Base-by-base conservation (phyloP, 2,888 invertebrate genomes). In the Coelopa pilipes region DNA sequence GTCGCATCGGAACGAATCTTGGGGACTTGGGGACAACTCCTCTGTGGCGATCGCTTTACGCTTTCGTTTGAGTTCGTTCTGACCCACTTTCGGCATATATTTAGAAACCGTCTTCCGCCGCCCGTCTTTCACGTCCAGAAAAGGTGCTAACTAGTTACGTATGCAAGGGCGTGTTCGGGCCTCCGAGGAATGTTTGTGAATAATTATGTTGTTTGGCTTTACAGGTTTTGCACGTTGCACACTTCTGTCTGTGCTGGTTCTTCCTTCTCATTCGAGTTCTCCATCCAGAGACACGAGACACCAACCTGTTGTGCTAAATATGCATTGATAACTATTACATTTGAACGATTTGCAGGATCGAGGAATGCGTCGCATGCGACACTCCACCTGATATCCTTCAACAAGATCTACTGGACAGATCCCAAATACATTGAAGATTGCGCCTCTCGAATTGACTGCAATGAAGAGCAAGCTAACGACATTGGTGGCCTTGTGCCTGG, bases 401-500 rank as follows among this genome's bases (percentile, higher is more conserved):
- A 60, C 24, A 13, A 2, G 1, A 24, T 12, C 13, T 24, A 53
- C 53, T 53, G 4, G n/a, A 53, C 2, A 9, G 15, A 53, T 53
- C 53, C 53, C 10, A 2, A 53, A 53, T 53, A 13, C n/a, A 53
- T 11, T 3, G 3, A 53, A 2, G n/a, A 12, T 34, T 21, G 11
- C 15, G 4, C 2, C 24, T 21, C n/a, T 63, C n/a, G n/a, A n/a
- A 5, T 47, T n/a, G 17, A 17, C 3, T 12, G 13, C 46, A 12
- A 66, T 50, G 15, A 49, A 50, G 65, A 19, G 9, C 21, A 66
- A 15, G 1, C 21, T 66, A 74, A 77, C 76, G 62, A 70, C 78
- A 69, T 72, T 77, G 50, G 72, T 81, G 60, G 76, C 79, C 74
- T 74, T 80, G 67, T 74, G 78, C 72, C 76, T 80, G 71, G 70